Base-by-base conservation (phyloP, 2,113 vertebrate genomes). In the Proteles cristata region DNA sequence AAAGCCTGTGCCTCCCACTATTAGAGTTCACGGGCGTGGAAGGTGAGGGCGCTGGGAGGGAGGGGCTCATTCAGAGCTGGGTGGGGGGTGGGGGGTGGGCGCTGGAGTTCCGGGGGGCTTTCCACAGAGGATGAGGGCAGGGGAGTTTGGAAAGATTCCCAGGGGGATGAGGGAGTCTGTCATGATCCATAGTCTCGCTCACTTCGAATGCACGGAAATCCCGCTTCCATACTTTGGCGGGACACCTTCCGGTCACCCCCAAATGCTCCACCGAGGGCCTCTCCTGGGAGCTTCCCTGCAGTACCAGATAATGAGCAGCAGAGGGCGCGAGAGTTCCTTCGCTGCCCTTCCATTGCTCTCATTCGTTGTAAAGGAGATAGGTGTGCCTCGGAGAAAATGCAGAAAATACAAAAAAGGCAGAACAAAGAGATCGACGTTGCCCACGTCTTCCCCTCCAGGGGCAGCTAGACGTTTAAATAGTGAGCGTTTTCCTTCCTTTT, bases 221-320 rank as follows among this genome's bases (percentile, higher is more conserved):
- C 87, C 23, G 76, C 43, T 50, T 87, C 43, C 17, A 15, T n/a
- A 61, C 35, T 63, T 63, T 2, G 1, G 1, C 7, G 26, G 55
- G 10, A 39, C 61, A 9, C 33, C 26, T 43, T 33, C 31, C 25
- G 33, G 53, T 26, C 31, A 58, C 66, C 68, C 63, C 4, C 11
- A 15, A n/a, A n/a, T 0, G 19, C 23, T 5, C 17, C 17, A 0
- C 35, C 10, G 16, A 0, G 0, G 33, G 55, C 63, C 0, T 14
- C 33, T 4, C 35, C 65, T 0, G 19, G 7, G n/a, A 43, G 15
- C 21, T 15, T 7, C 4, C 0, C 6, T 96, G 97, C 96, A 97
- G 93, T 96, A 76, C 14, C 53, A 11, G 2, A 0, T 0, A 0
- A 0, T 5, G 87, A 71, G 5, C 98, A 85, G 79, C 69, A 96